phyloP scores from a whole-genome alignment of 1,140 invertebrate genomes.

The Camponotus vicinus region DNA sequence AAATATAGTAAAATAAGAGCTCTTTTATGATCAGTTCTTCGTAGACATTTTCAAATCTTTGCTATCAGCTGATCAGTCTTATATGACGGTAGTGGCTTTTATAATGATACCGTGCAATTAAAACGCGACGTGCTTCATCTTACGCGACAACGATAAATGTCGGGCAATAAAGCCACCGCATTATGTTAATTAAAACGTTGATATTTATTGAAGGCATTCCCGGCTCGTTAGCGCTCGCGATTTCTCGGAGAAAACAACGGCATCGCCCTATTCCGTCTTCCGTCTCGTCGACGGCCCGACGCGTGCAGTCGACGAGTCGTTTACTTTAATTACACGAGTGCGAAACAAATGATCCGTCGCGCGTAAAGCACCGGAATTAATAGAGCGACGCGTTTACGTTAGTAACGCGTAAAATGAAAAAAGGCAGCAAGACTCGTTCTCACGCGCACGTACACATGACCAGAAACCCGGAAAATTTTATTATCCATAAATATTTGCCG shows the following conservation, averaged over 20 bases:
- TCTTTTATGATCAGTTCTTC: slow-evolving; percentile 51
- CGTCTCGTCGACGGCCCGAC: slow-evolving; percentile 40
- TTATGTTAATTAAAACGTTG: slow-evolving; percentile 79
- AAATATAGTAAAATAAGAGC: background rate
- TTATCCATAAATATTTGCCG: slow-evolving; percentile 60
- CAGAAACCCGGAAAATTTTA: slow-evolving; percentile 35
- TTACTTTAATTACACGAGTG: slow-evolving; percentile 62
- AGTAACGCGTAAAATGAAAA: slow-evolving; percentile 48
- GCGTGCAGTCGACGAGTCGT: slow-evolving; percentile 50
- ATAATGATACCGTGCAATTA: slow-evolving; percentile 74
- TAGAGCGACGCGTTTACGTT: slow-evolving; percentile 45
- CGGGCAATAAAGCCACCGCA: slow-evolving; percentile 72
- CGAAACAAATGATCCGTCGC: slow-evolving; percentile 46
- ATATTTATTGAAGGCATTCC: slow-evolving; percentile 74
- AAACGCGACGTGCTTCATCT: slow-evolving; percentile 60
- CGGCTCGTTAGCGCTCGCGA: slow-evolving; percentile 59
- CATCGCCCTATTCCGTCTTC: slow-evolving; percentile 29
- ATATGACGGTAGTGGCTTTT: slow-evolving; percentile 59
- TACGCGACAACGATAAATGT: slow-evolving; percentile 70
- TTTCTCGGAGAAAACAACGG: slow-evolving; percentile 65
- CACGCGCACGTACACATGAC: background rate
- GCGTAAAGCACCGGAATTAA: slow-evolving; percentile 55
- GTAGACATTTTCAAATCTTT: slow-evolving; percentile 17
- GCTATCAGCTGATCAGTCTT: slow-evolving; percentile 51
- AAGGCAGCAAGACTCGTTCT: background rate